phyloP scores from a whole-genome alignment of 2,113 vertebrate genomes.

The Zeus faber region DNA sequence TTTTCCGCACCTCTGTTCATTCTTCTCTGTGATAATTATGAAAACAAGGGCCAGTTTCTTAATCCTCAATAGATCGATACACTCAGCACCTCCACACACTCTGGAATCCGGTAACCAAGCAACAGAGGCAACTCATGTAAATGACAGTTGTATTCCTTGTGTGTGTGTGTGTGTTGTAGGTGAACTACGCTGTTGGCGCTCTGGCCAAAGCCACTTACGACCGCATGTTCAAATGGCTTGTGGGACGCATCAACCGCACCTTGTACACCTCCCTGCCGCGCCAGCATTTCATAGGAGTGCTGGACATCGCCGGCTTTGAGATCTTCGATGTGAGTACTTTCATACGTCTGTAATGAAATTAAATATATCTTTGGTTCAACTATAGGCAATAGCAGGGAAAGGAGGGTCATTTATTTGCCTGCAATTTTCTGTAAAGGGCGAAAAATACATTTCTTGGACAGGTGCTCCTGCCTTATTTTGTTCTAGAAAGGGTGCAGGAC shows the following conservation, averaged over 20 bases:
- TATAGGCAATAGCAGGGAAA: too few species aligned
- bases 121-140: constrained; percentile 44
- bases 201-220: constrained; percentile 94
- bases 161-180: constrained; percentile 67
- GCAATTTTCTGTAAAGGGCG: too few species aligned
- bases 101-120: constrained; percentile 42
- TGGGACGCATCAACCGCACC: constrained; percentile 89
- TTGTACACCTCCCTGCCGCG: constrained; percentile 88
- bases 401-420: too few species aligned
- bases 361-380: background rate
- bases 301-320: constrained; percentile 96
- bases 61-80: constrained; percentile 33
- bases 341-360: background rate
- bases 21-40: background rate
- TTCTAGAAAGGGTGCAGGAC: background rate
- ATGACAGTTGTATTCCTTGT: constrained; percentile 32
- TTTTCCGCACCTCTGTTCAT: background rate
- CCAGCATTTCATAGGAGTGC: constrained; percentile 94
- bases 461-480: background rate
- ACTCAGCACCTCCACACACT: constrained; percentile 18
- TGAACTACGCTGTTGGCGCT: constrained; percentile 87
- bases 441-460: too few species aligned
- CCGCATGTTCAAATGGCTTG: constrained; percentile 93
- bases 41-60: constrained; percentile 6
- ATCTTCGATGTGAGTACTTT: constrained; percentile 87